phyloP scores from a whole-genome alignment of 2,888 invertebrate species.

The Rotaria sp. region DNA sequence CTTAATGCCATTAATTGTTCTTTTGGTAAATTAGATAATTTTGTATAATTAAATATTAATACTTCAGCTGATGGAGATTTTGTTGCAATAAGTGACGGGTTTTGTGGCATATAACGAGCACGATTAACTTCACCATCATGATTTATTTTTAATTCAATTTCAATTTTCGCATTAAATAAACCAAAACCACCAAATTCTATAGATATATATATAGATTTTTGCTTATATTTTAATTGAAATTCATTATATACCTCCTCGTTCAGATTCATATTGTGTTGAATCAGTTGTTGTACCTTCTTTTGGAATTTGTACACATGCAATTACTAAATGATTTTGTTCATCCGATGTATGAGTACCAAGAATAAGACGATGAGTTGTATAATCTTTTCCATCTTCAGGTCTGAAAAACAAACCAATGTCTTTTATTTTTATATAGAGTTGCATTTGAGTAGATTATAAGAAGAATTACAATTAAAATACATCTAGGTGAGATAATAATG shows the following conservation, averaged over 20 bases:
- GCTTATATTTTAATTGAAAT: no score
- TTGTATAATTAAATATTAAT: conserved; percentile 67
- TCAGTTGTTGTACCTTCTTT: conserved; percentile 99
- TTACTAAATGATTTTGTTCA: conserved; percentile 94
- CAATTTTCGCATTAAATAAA: conserved; percentile 95
- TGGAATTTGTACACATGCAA: conserved; percentile 85
- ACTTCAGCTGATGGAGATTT: conserved; percentile 99
- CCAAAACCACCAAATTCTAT: conserved; percentile 95
- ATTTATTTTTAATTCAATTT: conserved; percentile 98
- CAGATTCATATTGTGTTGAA: conserved; percentile 96
- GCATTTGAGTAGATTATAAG: no score
- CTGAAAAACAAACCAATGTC: conserved; percentile 49
- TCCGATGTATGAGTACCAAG: conserved; percentile 98
- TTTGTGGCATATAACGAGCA: conserved; percentile 98
- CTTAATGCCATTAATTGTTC: conserved; percentile 55
- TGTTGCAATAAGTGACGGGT: conserved; percentile 95
- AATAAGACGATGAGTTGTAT: conserved; percentile 88
- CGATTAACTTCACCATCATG: conserved; percentile 98
- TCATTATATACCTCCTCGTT: conserved; percentile 72
- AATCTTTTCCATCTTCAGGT: conserved; percentile 94
- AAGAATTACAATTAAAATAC: no score
- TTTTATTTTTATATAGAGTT: no score
- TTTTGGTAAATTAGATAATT: conserved; percentile 57
- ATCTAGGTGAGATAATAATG: no score
- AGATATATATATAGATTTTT: no score